Conservation (phyloP, 2,113 vertebrate species). For the Paradoxurus hermaphroditus region DNA sequence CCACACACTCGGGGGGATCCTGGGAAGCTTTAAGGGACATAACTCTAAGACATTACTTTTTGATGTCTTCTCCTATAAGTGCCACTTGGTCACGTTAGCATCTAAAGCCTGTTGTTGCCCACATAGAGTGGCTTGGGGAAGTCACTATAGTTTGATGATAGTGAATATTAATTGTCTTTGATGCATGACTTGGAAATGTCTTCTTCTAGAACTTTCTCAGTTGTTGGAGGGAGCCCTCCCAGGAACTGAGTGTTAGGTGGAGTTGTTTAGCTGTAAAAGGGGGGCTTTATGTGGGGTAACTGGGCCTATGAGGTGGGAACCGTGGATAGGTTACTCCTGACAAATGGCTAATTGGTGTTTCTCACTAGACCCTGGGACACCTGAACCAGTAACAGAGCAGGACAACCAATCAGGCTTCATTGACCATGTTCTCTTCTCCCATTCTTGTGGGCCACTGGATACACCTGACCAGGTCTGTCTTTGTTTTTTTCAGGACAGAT, state of each 20-base stretch:
- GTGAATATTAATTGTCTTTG: not conserved
- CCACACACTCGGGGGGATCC: not conserved
- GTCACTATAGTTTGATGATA: not conserved
- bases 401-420: too few relatives aligned
- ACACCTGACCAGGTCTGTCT: conserved; percentile 71
- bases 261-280: not conserved
- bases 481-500: conserved; percentile 91
- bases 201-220: not conserved
- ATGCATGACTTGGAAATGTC: not conserved
- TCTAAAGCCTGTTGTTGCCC: not conserved
- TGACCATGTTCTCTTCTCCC: not conserved
- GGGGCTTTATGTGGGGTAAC: too few relatives aligned
- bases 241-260: not conserved
- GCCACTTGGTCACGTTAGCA: too few relatives aligned
- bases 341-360: too few relatives aligned
- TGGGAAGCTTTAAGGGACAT: not conserved
- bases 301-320: not conserved
- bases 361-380: not conserved
- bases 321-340: not conserved
- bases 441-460: conserved; percentile 12
- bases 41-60: not conserved
- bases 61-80: not conserved
- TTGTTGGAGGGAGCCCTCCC: not conserved
- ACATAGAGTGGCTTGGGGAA: not conserved
- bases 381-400: rapidly evolving